These are phyloP conservation scores for Ceuthmochares aereus DNA, from an alignment of 2,113 vertebrate species.

Conservation along the genomic window DNA sequence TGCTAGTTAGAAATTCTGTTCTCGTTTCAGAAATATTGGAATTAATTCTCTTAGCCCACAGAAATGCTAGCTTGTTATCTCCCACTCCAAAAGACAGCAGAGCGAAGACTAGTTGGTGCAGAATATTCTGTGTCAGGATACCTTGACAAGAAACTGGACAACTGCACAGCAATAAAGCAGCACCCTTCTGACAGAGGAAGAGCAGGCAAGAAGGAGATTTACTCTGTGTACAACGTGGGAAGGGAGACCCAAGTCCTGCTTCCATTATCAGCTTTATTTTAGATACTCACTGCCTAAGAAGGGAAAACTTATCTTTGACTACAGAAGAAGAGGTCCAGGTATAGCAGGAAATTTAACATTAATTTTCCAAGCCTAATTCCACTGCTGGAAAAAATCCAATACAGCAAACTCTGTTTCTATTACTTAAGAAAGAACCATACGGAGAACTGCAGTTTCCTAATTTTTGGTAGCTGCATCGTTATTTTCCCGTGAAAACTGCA, in stretches of 20 bases:
- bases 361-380: neutral
- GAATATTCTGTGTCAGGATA: neutral
- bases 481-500: neutral
- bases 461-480: neutral
- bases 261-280: neutral
- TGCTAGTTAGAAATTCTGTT: neutral
- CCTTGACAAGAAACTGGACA: neutral
- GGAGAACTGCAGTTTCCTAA: neutral
- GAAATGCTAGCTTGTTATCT: neutral
- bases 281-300: neutral
- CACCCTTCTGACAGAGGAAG: neutral
- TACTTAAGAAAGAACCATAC: neutral
- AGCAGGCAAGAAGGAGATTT: neutral
- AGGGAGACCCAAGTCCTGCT: fast-evolving
- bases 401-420: too few relatives aligned
- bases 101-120: neutral
- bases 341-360: neutral
- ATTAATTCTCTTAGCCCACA: neutral
- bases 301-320: neutral
- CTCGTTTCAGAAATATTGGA: neutral
- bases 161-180: too few relatives aligned
- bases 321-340: neutral
- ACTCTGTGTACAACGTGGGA: neutral
- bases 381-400: neutral
- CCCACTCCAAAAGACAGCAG: neutral